These are phyloP conservation scores for Ernsta delagoae DNA, from an alignment of 2,888 invertebrate genomes.

Conservation along the genomic window DNA sequence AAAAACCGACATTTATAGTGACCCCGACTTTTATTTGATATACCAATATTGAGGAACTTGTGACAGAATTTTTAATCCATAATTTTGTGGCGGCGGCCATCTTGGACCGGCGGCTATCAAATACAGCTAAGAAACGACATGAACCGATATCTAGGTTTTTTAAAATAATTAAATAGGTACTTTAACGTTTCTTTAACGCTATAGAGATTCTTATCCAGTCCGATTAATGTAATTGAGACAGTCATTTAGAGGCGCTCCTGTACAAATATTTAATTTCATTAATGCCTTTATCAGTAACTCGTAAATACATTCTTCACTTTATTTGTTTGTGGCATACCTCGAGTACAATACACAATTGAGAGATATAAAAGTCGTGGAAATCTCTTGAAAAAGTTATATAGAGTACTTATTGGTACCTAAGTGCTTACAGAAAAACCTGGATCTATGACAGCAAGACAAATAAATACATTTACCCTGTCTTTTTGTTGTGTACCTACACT, in stretches of 20 bases:
- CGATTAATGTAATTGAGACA: slow-evolving; percentile 24
- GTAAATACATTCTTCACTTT: slow-evolving; percentile 30
- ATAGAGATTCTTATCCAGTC: slow-evolving; percentile 13
- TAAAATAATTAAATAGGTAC: no score
- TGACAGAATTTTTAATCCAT: no score
- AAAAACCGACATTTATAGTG: no score
- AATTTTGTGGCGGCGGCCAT: no score
- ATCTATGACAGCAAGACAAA: not conserved
- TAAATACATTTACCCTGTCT: no score
- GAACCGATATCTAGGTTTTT: no score
- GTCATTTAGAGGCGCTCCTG: slow-evolving; percentile 20
- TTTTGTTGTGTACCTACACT: no score
- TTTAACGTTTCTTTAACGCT: no score
- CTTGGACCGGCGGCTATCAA: no score
- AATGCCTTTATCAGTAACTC: slow-evolving; percentile 29
- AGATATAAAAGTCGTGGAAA: slow-evolving; percentile 24
- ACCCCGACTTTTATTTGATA: no score
- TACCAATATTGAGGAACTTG: no score
- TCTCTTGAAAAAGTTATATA: slow-evolving; percentile 20
- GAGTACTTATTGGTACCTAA: not conserved
- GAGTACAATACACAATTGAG: slow-evolving; percentile 19
- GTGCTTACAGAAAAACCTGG: not conserved
- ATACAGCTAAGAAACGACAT: no score
- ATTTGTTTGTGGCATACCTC: slow-evolving; percentile 32
- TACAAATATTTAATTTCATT: slow-evolving; percentile 28